phyloP scores from a whole-genome alignment of 2,113 vertebrate species.

The Otolemur garnettii region DNA sequence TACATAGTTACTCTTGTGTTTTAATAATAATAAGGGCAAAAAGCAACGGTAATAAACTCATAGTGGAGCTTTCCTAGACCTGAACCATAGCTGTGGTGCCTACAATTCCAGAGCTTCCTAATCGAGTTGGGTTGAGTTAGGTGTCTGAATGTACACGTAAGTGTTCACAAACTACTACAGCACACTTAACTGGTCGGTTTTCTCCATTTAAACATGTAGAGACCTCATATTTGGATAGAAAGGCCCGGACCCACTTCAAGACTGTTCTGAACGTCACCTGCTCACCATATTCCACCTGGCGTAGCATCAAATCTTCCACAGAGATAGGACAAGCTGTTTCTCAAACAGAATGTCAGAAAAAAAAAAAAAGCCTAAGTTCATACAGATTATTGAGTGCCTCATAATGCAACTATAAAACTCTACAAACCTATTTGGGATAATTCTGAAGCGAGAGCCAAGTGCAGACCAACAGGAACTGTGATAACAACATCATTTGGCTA shows the following conservation, averaged over 20 bases:
- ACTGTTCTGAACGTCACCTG: not conserved
- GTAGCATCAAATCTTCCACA: slow-evolving; percentile 39
- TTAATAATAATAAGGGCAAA: not conserved
- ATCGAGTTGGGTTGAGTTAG: not conserved
- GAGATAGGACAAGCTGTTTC: not conserved
- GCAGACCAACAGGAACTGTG: slow-evolving; percentile 60
- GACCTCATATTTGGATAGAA: not conserved
- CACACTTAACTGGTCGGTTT: not conserved
- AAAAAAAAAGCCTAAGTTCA: slow-evolving; percentile 18
- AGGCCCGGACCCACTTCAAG: not conserved
- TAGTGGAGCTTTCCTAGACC: not conserved
- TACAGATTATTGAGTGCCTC: slow-evolving; percentile 63
- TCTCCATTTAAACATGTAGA: not conserved
- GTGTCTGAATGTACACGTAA: not conserved
- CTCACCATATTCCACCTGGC: slow-evolving; percentile 10
- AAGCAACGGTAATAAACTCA: not conserved
- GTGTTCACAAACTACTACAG: not conserved
- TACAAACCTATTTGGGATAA: slow-evolving; percentile 64
- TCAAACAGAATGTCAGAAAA: not conserved
- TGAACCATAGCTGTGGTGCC: not conserved
- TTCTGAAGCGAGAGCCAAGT: slow-evolving; percentile 65
- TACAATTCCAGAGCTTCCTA: not conserved
- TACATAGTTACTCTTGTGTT: not conserved
- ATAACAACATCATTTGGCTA: slow-evolving; percentile 69
- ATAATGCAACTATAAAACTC: slow-evolving; percentile 51